Evolutionary conservation across 2,888 invertebrate species (phyloP), one percentile per base, ranked within the genome.

Genomic region (Himalopsyche kuldschensis): DNA sequence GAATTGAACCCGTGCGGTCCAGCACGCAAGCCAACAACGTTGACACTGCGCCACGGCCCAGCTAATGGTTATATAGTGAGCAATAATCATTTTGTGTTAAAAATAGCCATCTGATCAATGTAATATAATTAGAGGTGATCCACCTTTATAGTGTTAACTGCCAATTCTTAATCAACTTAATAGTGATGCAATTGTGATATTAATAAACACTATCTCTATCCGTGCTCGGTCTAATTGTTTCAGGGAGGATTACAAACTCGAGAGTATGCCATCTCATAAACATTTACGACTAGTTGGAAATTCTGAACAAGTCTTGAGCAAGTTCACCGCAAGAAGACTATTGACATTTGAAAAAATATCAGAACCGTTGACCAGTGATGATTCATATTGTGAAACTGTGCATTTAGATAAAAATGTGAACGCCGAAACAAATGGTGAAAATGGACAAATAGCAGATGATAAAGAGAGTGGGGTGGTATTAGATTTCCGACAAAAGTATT

Each of bases 221-320:
- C 3, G 4, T 15, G 41, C 15, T 55, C 20, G 6, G 4, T 55
- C 20, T 20, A 55, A 55, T 20, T 55, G 79, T 89, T 89, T 17
- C 88, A 96, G 96, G 87, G 94, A 94, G 82, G 95, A 96, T 86
- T 97, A 97, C 89, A 89, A 90, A 0, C 94, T 94, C 79, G 90
- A 93, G 0, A 93, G 95, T 84, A 90, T 99, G 24, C 99, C 99
- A 0, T 90, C 90, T 4, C 97, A 99, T 90, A 94, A 95, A 2
- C 95, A 96, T 88, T 91, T 99, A 84, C 88, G 90, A 83, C 89
- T 99, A 80, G 90, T 96, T 47, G 94, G 94, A 30, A 98, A 97
- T 91, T 96, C 97, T 10, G 98, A 99, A 90, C 99, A 99, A 90
- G 91, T 94, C 24, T 90, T 99, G 78, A 97, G 95, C 17, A 94